Percentiles rank a stretch among this genome's conserved stretches.
Conservation (phyloP, 2,797 vertebrate species). For the Gephyroberyx darwinii region DNA sequence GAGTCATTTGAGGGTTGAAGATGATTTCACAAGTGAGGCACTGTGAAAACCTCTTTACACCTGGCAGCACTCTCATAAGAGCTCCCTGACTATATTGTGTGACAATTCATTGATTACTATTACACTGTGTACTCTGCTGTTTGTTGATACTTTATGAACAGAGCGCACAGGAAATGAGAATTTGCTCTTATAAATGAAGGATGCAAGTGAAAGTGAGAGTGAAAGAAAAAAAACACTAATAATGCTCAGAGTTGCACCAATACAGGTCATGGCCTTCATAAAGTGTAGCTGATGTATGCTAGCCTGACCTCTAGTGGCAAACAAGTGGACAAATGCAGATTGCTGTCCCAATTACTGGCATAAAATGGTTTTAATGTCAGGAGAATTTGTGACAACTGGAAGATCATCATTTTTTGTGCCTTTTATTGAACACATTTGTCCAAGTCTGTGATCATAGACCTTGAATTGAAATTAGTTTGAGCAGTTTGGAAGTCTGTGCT, state of each 20-base stretch:
- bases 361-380: background rate
- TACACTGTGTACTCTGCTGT: background rate
- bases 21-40: conserved; percentile 9
- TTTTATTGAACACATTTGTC: background rate
- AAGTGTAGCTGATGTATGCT: background rate
- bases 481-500: background rate
- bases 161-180: background rate
- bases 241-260: too few species aligned
- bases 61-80: background rate
- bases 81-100: background rate
- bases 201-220: background rate
- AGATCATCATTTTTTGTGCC: background rate
- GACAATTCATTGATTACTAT: background rate
- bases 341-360: background rate
- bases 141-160: background rate
- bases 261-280: background rate
- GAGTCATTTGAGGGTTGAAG: background rate
- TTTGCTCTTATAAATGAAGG: conserved; percentile 1
- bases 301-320: conserved; percentile 72
- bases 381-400: background rate
- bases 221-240: too few species aligned
- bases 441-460: background rate
- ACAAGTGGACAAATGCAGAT: background rate
- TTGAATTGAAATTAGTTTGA: conserved; percentile 8
- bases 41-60: background rate